phyloP scores from a whole-genome alignment of 1,140 invertebrate species.

The Aphaenogaster ashmeadi region DNA sequence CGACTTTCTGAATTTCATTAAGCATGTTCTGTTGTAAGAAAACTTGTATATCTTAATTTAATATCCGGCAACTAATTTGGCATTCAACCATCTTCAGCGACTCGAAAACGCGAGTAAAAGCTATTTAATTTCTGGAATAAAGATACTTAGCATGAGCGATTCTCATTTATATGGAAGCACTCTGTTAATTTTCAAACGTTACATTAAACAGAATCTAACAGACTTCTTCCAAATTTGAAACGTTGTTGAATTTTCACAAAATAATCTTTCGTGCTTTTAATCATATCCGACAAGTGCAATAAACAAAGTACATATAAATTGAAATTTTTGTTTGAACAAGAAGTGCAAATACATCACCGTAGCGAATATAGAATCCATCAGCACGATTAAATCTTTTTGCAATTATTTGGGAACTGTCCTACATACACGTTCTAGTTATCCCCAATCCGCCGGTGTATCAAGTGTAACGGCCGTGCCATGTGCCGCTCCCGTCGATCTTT shows the following conservation, averaged over 20 bases:
- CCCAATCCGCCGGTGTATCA: conserved; percentile 24
- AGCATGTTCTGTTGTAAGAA: neutral
- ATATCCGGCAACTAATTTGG: conserved; percentile 5
- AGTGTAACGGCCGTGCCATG: neutral
- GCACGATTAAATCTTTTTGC: conserved; percentile 20
- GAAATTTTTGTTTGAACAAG: conserved; percentile 12
- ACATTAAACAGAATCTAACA: neutral
- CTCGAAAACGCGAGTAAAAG: conserved; percentile 3
- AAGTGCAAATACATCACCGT: conserved; percentile 18
- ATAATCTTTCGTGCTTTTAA: conserved; percentile 17
- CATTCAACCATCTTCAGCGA: conserved; percentile 11
- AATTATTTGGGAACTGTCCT: conserved; percentile 41
- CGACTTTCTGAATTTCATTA: conserved; percentile 10
- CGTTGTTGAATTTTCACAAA: neutral
- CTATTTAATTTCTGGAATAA: conserved; percentile 30
- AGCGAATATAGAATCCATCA: conserved; percentile 2
- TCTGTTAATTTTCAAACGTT: neutral
- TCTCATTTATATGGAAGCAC: conserved; percentile 2
- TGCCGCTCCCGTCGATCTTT: neutral
- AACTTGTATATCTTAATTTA: conserved; percentile 22
- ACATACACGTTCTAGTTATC: conserved; percentile 28
- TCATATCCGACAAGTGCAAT: neutral
- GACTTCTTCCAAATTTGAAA: neutral
- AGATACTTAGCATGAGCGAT: neutral
- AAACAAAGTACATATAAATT: neutral